Conservation (phyloP, 2,113 vertebrate genomes). For the Grantiella picta region DNA sequence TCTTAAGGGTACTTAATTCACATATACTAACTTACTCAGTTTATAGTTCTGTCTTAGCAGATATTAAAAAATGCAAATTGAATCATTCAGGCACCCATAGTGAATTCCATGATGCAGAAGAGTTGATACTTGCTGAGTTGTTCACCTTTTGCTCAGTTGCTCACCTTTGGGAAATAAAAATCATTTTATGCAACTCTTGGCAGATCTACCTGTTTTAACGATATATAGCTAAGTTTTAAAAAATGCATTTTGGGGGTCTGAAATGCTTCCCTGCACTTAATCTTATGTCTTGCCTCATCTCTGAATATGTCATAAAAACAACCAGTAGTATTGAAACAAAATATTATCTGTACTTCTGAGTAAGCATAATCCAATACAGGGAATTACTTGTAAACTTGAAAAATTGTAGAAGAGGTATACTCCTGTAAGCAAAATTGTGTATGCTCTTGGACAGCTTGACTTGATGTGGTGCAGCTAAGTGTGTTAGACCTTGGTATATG, state of each 20-base stretch:
- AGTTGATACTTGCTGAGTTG: conserved; percentile 29
- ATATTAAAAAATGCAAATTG: neutral
- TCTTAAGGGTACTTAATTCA: conserved; percentile 19
- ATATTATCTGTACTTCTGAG: conserved; percentile 18
- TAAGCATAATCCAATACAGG: conserved; percentile 21
- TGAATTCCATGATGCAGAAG: conserved; percentile 33
- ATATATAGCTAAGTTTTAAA: conserved; percentile 9
- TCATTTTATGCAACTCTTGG: conserved; percentile 20
- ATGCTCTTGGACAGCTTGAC: conserved; percentile 30
- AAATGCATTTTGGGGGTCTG: conserved; percentile 33
- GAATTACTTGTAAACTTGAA: conserved; percentile 43
- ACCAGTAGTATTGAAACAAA: conserved; percentile 49
- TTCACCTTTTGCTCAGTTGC: conserved; percentile 13
- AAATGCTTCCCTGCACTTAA: conserved; percentile 62
- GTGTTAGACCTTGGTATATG: conserved; percentile 46
- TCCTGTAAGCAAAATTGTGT: conserved; percentile 52
- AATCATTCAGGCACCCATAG: neutral
- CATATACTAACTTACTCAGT: neutral
- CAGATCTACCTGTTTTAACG: conserved; percentile 2
- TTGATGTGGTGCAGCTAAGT: conserved; percentile 52
- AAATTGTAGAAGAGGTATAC: neutral
- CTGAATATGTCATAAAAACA: conserved; percentile 1
- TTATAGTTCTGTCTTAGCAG: neutral
- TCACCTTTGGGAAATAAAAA: conserved; percentile 30
- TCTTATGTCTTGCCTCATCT: conserved; percentile 55